A percentile compares a stretch with the other conserved stretches of the same genome.
Evolutionary conservation across 2,113 vertebrate genomes (phyloP).

Genomic region (Misgurnus anguillicaudatus): DNA sequence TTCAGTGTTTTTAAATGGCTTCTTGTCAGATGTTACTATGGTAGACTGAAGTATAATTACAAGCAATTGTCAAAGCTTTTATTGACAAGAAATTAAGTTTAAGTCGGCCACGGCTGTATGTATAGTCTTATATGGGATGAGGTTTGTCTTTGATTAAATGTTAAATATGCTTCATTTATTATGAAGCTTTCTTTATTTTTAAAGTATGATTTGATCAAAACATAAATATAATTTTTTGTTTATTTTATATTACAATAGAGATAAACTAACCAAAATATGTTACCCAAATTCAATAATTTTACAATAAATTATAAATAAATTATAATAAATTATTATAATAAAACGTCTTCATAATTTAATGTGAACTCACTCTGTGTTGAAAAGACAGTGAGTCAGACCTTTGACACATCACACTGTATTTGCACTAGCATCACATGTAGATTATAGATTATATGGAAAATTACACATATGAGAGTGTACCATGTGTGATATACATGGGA

Average conservation of each 20-base stretch:
- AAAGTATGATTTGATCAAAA: no score
- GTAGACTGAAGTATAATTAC: no score
- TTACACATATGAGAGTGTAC: neutral
- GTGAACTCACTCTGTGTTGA: neutral
- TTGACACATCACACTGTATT: constrained; percentile 6
- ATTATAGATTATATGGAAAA: constrained; percentile 5
- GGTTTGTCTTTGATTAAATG: neutral
- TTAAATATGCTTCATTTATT: neutral
- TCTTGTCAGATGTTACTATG: no score
- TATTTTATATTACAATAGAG: neutral
- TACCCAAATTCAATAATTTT: no score
- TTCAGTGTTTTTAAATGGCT: no score
- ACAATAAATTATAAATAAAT: no score
- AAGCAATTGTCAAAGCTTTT: no score
- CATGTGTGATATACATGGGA: constrained; percentile 1
- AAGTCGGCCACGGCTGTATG: no score
- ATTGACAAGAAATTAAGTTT: no score
- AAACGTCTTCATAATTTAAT: no score
- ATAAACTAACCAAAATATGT: no score
- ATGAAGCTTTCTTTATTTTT: neutral
- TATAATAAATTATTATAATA: no score
- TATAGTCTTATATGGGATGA: neutral
- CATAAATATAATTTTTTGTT: neutral
- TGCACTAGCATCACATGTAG: constrained; percentile 18
- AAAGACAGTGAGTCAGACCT: neutral